Evolutionary conservation across 2,888 invertebrate species (phyloP).

Genomic region (Anoplius nigerrimus): DNA sequence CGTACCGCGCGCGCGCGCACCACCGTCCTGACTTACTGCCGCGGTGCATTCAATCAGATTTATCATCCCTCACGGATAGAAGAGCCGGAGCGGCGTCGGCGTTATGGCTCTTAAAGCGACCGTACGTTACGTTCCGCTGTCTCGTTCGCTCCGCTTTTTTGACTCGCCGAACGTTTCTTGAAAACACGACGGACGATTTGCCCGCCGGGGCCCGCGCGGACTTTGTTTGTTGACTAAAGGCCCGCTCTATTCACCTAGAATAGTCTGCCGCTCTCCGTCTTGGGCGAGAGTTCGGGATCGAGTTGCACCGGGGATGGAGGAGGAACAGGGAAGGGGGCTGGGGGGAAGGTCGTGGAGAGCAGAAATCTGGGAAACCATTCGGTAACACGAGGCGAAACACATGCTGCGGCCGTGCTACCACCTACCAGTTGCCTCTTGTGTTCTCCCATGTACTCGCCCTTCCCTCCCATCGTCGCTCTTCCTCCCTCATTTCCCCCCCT

Average conservation of each 20-base stretch:
- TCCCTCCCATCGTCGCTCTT: not conserved
- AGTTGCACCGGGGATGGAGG: no score
- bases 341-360: constrained; percentile 17
- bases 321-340: constrained; percentile 43
- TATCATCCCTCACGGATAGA: constrained; percentile 1
- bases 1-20: not conserved
- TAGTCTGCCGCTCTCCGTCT: constrained; percentile 14
- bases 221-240: constrained; percentile 29
- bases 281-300: constrained; percentile 40
- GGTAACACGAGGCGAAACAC: constrained; percentile 62
- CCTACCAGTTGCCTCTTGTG: no score
- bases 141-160: no score
- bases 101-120: no score
- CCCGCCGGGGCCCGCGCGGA: no score
- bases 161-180: no score
- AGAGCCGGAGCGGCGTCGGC: no score
- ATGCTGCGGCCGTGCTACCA: constrained; percentile 35
- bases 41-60: not conserved
- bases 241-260: constrained; percentile 23
- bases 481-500: constrained; percentile 12
- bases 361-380: constrained; percentile 63
- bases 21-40: constrained; percentile 15
- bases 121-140: no score
- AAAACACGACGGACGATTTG: no score
- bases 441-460: not conserved